phyloP scores from a whole-genome alignment of 2,113 vertebrate species.

The Varanus komodoensis region DNA sequence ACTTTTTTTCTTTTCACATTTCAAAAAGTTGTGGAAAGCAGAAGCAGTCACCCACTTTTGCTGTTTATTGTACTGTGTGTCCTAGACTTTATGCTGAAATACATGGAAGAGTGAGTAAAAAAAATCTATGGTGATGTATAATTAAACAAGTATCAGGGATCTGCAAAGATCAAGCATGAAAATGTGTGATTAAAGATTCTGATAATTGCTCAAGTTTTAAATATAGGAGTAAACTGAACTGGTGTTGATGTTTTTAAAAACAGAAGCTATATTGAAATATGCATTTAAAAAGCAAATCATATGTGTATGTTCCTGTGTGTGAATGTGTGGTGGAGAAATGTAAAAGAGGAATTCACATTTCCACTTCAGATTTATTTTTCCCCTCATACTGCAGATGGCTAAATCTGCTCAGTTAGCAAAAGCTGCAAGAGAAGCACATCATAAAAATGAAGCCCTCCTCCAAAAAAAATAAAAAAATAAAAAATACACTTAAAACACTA shows the following conservation, averaged over 20 bases:
- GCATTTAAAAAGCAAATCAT: background rate
- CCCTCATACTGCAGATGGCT: conserved; percentile 40
- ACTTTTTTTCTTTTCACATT: too few relatives aligned
- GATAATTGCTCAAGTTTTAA: background rate
- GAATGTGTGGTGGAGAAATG: background rate
- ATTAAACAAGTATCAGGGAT: background rate
- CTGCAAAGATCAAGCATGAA: background rate
- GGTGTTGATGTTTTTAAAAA: background rate
- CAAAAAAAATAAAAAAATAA: background rate
- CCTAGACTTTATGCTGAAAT: accelerated
- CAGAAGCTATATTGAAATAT: background rate
- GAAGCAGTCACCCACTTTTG: background rate
- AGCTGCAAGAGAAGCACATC: conserved; percentile 28
- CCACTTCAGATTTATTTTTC: conserved; percentile 27
- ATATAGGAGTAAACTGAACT: background rate
- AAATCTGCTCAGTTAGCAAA: conserved; percentile 32
- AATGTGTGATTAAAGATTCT: accelerated
- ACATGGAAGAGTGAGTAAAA: background rate
- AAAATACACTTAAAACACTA: conserved; percentile 44
- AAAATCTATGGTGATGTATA: background rate
- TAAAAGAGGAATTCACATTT: background rate
- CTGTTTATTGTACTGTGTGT: background rate
- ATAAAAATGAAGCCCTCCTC: conserved; percentile 8
- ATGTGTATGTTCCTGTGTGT: background rate
- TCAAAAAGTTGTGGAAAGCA: background rate